Evolutionary conservation across 2,888 invertebrate species (phyloP).

Genomic region (Buathra laborator): DNA sequence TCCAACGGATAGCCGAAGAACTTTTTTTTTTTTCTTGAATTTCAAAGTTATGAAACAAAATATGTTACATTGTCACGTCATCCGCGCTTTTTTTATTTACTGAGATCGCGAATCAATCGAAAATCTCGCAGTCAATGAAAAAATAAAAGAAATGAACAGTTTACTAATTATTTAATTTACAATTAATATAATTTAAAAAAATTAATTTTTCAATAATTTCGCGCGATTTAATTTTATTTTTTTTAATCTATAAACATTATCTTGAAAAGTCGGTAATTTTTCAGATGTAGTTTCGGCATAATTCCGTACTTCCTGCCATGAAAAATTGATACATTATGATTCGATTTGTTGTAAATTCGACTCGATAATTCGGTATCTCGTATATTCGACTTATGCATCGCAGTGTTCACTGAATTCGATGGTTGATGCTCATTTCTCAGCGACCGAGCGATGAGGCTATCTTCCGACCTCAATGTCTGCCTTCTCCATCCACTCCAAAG

Average conservation of each 20-base stretch:
- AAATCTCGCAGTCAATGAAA: too few relatives aligned
- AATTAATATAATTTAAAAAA: not conserved
- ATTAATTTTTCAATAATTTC: not conserved
- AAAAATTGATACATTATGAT: not conserved
- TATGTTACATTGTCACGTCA: not conserved
- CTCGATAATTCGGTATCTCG: not conserved
- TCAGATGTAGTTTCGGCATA: not conserved
- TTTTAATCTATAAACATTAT: too few relatives aligned
- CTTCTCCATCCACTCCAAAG: not conserved
- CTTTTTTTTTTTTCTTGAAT: not conserved
- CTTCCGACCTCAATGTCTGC: conserved; percentile 7
- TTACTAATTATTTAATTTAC: too few relatives aligned
- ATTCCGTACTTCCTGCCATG: not conserved
- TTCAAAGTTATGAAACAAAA: not conserved
- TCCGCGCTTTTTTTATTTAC: not conserved
- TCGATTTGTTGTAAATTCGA: not conserved
- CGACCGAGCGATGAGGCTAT: not conserved
- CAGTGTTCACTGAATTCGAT: conserved; percentile 18
- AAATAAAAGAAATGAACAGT: not conserved
- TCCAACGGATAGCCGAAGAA: not conserved
- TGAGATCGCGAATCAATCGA: too few relatives aligned
- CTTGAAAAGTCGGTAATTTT: too few relatives aligned
- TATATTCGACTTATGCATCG: not conserved
- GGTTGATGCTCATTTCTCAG: conserved; percentile 4
- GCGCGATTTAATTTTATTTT: too few relatives aligned